Evolutionary conservation across 1,140 invertebrate species (phyloP).

Genomic region (Rhysida immarginata): DNA sequence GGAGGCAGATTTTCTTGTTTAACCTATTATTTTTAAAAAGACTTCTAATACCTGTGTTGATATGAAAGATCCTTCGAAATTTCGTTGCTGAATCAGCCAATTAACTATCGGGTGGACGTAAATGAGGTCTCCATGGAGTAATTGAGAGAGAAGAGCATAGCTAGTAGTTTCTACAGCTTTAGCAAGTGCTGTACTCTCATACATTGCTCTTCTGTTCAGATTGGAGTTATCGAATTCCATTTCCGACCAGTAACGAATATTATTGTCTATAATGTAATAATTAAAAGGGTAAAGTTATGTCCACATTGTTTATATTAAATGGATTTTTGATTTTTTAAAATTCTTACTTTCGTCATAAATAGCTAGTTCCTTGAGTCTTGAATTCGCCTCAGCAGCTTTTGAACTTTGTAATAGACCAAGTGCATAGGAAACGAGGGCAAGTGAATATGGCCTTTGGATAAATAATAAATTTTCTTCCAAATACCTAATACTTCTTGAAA

Average conservation of each 20-base stretch:
- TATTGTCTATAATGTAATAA: neutral
- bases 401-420: neutral
- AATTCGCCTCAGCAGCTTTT: neutral
- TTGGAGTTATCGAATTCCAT: neutral
- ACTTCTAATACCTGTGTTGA: neutral
- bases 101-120: neutral
- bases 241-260: neutral
- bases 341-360: neutral
- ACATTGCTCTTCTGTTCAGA: neutral
- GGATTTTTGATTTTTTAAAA: neutral
- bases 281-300: neutral
- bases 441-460: neutral
- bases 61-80: neutral
- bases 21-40: too few species aligned
- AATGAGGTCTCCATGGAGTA: neutral
- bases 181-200: neutral
- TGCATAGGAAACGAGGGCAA: neutral
- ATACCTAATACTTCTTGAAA: neutral
- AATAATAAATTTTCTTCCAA: neutral
- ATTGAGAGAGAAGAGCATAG: neutral
- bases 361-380: neutral
- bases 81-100: neutral
- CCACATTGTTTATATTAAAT: neutral
- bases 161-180: neutral
- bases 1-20: too few species aligned